phyloP scores from a whole-genome alignment of 2,113 vertebrate species.

The Oriolus oriolus region DNA sequence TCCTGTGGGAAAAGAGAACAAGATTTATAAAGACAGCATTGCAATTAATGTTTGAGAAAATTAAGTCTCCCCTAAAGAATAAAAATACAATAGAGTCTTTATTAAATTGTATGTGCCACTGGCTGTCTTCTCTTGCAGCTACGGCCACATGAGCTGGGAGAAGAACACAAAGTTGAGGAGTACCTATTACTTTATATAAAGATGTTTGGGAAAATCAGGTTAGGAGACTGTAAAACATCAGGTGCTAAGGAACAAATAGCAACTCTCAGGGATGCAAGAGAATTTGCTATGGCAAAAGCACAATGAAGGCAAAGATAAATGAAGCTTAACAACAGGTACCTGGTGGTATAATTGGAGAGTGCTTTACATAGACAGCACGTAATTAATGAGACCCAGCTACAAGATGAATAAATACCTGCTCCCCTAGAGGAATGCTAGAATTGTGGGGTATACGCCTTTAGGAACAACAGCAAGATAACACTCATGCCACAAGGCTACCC shows the following conservation, averaged over 20 bases:
- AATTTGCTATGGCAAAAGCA: not conserved
- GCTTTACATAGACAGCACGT: not conserved
- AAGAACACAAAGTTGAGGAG: not conserved
- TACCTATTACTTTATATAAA: not conserved
- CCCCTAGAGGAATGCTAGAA: not conserved
- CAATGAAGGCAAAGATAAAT: conserved; percentile 16
- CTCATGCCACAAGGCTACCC: not conserved
- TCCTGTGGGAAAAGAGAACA: conserved; percentile 74
- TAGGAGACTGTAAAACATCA: not conserved
- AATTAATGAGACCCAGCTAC: not conserved
- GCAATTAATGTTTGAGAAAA: not conserved
- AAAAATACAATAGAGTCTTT: not conserved
- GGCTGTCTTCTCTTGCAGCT: not conserved
- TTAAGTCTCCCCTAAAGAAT: not conserved
- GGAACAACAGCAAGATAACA: not conserved
- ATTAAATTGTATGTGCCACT: not conserved
- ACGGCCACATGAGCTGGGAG: not conserved
- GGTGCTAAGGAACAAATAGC: not conserved
- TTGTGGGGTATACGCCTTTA: not conserved
- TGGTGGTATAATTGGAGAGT: not conserved
- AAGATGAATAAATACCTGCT: not conserved
- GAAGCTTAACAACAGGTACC: not conserved
- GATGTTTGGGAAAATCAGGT: not conserved
- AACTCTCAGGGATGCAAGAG: not conserved
- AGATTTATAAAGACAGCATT: not conserved